These are phyloP conservation scores for Menidia menidia DNA, from an alignment of 2,797 vertebrate genomes.

Conservation along the genomic window DNA sequence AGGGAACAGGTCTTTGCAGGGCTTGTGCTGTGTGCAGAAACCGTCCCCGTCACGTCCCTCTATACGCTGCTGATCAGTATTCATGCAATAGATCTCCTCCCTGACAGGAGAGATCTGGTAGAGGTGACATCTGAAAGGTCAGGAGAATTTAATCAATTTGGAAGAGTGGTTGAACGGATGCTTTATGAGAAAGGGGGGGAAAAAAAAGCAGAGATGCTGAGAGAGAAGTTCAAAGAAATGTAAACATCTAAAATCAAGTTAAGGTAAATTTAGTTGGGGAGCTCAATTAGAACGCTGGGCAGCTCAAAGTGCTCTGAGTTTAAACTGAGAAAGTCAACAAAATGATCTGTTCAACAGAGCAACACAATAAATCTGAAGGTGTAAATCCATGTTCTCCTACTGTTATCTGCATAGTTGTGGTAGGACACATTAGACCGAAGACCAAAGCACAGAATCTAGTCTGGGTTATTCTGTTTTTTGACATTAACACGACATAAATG, in stretches of 20 bases:
- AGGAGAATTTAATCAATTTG: conserved; percentile 17
- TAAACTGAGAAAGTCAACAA: too few relatives aligned
- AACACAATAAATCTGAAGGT: too few relatives aligned
- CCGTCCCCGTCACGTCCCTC: neutral
- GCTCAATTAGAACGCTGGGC: too few relatives aligned
- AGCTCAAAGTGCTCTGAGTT: too few relatives aligned
- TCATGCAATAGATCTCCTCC: conserved; percentile 16
- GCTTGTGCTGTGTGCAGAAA: neutral
- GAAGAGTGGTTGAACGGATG: conserved; percentile 7
- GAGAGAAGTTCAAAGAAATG: neutral
- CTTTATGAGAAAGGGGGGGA: neutral
- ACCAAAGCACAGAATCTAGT: too few relatives aligned
- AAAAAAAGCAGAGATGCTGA: neutral
- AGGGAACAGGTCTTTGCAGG: too few relatives aligned
- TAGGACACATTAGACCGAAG: too few relatives aligned
- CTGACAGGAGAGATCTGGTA: conserved; percentile 25
- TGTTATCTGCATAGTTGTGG: too few relatives aligned
- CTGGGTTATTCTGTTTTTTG: too few relatives aligned
- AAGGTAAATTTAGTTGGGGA: neutral
- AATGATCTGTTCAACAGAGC: too few relatives aligned
- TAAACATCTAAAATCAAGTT: neutral
- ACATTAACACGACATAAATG: too few relatives aligned
- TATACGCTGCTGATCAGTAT: conserved; percentile 23
- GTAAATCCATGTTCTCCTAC: too few relatives aligned
- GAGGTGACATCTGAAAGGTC: conserved; percentile 45